Conservation (phyloP, 2,113 vertebrate species). For the Xenopus tropicalis region UCB_Xtro_10.0 CM004452.2:5571001-5571500, state of each 20-base stretch:
- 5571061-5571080: constrained; percentile 32
- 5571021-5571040: background rate
- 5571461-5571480: background rate
- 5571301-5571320: constrained; percentile 20
- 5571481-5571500: no score
- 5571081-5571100: background rate
- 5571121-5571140: constrained; percentile 40
- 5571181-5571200: constrained; percentile 36
- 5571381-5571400: background rate
- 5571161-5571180: constrained; percentile 41
- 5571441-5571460: no score
- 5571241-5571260: constrained; percentile 15
- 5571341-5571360: background rate
- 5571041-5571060: background rate
- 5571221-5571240: constrained; percentile 34
- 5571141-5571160: constrained; percentile 33
- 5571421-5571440: background rate
- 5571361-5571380: background rate
- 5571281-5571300: constrained; percentile 33
- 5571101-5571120: constrained; percentile 22
- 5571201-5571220: constrained; percentile 40
- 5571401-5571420: background rate
- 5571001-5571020: background rate
- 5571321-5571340: background rate
- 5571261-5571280: constrained; percentile 37